Percentiles rank a stretch among this genome's conserved stretches.
These are phyloP conservation scores for Suricata suricatta DNA, from an alignment of 2,113 vertebrate species.

Conservation along the genomic window DNA sequence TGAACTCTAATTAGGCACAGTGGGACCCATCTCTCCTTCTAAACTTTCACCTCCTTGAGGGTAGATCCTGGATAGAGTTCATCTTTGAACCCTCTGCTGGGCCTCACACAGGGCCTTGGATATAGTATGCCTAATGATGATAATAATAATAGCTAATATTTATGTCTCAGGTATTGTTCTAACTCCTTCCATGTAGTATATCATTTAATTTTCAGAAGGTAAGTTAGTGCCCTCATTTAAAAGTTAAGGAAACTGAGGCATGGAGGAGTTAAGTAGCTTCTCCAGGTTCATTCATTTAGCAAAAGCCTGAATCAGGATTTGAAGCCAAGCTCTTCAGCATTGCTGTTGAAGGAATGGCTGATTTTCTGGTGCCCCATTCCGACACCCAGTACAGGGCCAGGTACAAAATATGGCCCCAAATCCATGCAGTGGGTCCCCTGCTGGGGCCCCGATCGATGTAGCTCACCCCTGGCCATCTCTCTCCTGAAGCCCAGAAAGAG, in stretches of 20 bases:
- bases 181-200: not conserved
- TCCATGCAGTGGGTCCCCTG: not conserved
- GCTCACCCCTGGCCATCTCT: not conserved
- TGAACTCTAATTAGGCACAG: not conserved
- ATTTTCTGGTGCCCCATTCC: not conserved
- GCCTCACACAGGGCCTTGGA: not conserved
- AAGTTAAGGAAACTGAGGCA: not conserved
- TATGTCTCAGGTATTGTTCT: not conserved
- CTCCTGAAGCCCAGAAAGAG: not conserved
- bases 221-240: not conserved
- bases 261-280: not conserved
- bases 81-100: not conserved
- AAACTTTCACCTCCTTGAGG: not conserved
- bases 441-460: rapidly evolving
- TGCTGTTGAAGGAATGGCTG: not conserved
- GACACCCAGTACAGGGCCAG: not conserved
- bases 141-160: not conserved
- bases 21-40: not conserved
- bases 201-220: not conserved
- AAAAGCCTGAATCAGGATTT: not conserved
- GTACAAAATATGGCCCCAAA: not conserved
- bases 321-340: not conserved
- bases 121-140: not conserved
- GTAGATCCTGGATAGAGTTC: not conserved
- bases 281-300: not conserved